Conservation (phyloP, 2,113 vertebrate genomes). For the Petrocephalus microphthalmus region DNA sequence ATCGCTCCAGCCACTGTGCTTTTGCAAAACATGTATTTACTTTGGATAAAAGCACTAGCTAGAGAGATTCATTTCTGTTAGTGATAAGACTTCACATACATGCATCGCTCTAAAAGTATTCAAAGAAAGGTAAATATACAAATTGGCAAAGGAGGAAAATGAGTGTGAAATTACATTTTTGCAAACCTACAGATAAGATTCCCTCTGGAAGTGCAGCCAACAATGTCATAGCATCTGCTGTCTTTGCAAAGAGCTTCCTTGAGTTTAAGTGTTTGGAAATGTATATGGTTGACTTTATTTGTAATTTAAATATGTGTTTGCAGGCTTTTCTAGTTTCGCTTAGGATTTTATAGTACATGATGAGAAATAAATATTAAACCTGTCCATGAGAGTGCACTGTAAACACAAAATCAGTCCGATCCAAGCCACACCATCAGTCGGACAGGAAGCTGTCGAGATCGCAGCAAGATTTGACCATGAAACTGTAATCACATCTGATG, state of each 20-base stretch:
- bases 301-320: not conserved
- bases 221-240: not conserved
- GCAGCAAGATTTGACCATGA: not conserved
- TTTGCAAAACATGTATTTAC: not conserved
- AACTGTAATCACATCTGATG: not conserved
- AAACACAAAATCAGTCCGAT: not conserved
- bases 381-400: not conserved
- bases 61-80: not conserved
- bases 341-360: not conserved
- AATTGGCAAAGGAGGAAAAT: not conserved
- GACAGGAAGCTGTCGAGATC: not conserved
- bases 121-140: constrained; percentile 1
- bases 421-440: not conserved
- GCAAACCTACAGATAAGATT: constrained; percentile 12
- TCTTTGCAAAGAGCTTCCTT: constrained; percentile 2
- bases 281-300: not conserved
- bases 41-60: not conserved
- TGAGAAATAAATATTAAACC: not conserved
- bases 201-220: not conserved
- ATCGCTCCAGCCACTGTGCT: not conserved
- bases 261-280: not conserved
- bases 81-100: not conserved
- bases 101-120: not conserved
- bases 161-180: constrained; percentile 12
- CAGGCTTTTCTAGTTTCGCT: not conserved